Evolutionary conservation across 1,140 invertebrate species (phyloP), one percentile per base, ranked within the genome.

Genomic region (Drosophila pallidifrons): DNA sequence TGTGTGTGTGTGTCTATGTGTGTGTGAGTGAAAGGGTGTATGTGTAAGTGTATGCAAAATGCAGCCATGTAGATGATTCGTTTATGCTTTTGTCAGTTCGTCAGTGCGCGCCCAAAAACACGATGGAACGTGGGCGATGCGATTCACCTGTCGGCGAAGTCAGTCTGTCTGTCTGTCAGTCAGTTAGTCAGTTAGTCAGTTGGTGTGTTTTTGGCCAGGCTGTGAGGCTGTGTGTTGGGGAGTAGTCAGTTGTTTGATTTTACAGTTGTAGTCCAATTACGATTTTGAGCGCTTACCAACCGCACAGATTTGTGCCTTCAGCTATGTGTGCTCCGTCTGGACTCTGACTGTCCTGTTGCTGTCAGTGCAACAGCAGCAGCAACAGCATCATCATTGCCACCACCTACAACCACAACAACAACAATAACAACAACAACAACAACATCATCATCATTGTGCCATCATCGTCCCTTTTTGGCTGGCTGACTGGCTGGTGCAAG

Each of bases 21-120:
- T 35, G 41, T 28, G 6, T 30, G 51, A 13, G 35, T 16, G 35
- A 35, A 8, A 2, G 47, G 46, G 15, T 45, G 45, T 51, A 8
- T 61, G 38, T 57, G 8, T 64, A 47, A 35, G 55, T 66, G 60
- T 49, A 47, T 58, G 67, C 66, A 69, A 91, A 82, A 81, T 69
- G 77, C 87, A 91, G 70, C 91, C 91, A 92, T 82, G 87, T 89
- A 76, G 51, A 92, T 92, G 91, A 92, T 92, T 91, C 87, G 91
- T 75, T 92, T 92, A 91, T 91, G 81, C 81, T 77, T 92, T 91
- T 92, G 90, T 92, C 89, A 81, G 82, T 86, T 67, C 85, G 85
- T 83, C 85, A 88, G 85, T 77, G 73, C 61, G 66, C 73, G 79
- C 54, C 64, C 77, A 51, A 52, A 81, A 59, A 55, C 38, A 47